A percentile compares a stretch with the other conserved stretches of the same genome.
Conservation (phyloP, 1,140 invertebrate species). For the Drosophila yakuba region DNA sequence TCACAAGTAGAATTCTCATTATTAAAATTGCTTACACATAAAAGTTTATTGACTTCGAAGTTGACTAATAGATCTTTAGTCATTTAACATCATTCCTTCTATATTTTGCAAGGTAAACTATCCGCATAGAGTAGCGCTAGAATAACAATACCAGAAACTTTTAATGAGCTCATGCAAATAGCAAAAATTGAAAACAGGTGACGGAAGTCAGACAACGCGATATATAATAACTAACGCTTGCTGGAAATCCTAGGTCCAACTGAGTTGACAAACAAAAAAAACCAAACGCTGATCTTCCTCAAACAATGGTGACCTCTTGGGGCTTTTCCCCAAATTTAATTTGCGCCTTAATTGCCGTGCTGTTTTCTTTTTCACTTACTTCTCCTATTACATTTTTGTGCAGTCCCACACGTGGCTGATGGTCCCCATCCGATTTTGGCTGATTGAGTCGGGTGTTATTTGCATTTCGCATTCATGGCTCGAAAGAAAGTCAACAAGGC, state of each 20-base stretch:
- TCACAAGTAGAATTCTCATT: not conserved
- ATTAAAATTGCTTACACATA: not conserved
- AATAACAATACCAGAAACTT: not conserved
- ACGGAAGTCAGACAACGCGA: conserved; percentile 27
- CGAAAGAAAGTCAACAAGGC: conserved; percentile 77
- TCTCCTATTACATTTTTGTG: conserved; percentile 20
- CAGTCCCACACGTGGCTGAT: conserved; percentile 46
- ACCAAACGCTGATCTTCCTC: conserved; percentile 24
- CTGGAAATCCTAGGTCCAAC: conserved; percentile 28
- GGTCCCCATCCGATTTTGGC: conserved; percentile 24
- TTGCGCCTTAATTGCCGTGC: conserved; percentile 20
- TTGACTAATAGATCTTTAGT: not conserved
- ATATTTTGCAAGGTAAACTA: not conserved
- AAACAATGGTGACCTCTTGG: conserved; percentile 34
- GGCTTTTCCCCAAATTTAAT: conserved; percentile 35
- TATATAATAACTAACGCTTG: conserved; percentile 13
- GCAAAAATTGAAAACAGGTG: conserved; percentile 18
- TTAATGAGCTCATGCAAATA: conserved; percentile 41
- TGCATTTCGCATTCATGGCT: conserved; percentile 65
- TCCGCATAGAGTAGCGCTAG: not conserved
- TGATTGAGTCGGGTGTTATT: conserved; percentile 44
- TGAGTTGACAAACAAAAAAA: conserved; percentile 28
- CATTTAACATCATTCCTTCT: conserved; percentile 9
- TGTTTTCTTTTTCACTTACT: conserved; percentile 8
- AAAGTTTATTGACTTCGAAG: not conserved